A percentile compares a stretch with the other conserved stretches of the same genome.
Evolutionary conservation across 1,140 invertebrate genomes (phyloP).

Genomic region (Solenopsis fugax): DNA sequence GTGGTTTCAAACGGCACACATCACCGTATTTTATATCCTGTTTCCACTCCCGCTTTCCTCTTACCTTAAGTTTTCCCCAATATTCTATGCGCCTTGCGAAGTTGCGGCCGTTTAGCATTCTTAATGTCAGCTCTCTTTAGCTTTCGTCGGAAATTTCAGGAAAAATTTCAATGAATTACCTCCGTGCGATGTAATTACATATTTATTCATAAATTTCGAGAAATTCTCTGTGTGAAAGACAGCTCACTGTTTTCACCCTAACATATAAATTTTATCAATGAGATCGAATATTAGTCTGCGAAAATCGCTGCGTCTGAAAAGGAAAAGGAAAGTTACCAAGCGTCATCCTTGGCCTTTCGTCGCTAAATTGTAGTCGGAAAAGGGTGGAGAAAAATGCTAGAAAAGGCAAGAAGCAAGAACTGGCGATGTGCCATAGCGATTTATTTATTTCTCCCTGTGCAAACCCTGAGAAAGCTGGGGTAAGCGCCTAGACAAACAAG

Average conservation of each 20-base stretch:
- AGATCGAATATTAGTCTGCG: slow-evolving; percentile 38
- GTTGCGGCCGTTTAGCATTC: slow-evolving; percentile 44
- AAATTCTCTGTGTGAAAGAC: not conserved
- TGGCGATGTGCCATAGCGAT: slow-evolving; percentile 81
- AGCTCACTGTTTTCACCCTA: not conserved
- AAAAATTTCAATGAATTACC: not conserved
- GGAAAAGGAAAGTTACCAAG: slow-evolving; percentile 69
- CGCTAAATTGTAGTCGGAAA: slow-evolving; percentile 67
- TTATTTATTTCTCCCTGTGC: slow-evolving; percentile 81
- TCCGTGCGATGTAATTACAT: not conserved
- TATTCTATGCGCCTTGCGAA: slow-evolving; percentile 31
- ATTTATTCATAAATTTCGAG: not conserved
- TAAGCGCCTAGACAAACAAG: slow-evolving; percentile 80
- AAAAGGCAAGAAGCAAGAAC: slow-evolving; percentile 73
- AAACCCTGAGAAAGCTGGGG: slow-evolving; percentile 74
- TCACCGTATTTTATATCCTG: slow-evolving; percentile 69
- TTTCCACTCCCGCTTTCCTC: slow-evolving; percentile 3
- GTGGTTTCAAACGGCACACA: slow-evolving; percentile 77
- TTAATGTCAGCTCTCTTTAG: slow-evolving; percentile 15
- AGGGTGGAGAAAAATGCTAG: slow-evolving; percentile 45
- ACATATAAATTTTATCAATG: slow-evolving; percentile 10
- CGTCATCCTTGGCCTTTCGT: slow-evolving; percentile 67
- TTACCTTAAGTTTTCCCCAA: slow-evolving; percentile 28
- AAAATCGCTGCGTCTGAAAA: slow-evolving; percentile 12
- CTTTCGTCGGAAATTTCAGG: not conserved